A percentile compares a stretch with the other conserved stretches of the same genome.
phyloP scores from a whole-genome alignment of 37 sponge, comb jelly and placozoan species.

The Trichoplax adhaerens region DNA sequence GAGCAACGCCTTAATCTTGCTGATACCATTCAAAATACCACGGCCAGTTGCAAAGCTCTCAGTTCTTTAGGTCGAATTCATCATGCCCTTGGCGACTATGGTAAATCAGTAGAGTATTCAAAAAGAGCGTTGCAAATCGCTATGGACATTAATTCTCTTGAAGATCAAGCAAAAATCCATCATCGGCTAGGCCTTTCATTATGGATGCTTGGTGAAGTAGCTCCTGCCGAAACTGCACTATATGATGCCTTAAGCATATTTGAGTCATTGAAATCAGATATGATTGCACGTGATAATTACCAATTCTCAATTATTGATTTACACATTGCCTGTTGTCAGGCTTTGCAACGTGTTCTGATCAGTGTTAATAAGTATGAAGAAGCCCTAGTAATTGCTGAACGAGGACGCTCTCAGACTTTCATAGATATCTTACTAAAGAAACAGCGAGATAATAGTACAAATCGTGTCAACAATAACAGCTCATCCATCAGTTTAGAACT shows the following conservation, averaged over 20 bases:
- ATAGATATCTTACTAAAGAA: constrained; percentile 38
- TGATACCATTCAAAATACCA: no score
- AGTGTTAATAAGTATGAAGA: constrained; percentile 46
- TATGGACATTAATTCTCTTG: constrained; percentile 29
- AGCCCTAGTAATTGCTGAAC: constrained; percentile 76
- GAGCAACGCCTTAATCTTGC: no score
- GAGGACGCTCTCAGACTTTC: constrained; percentile 47
- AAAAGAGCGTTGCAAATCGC: constrained; percentile 16
- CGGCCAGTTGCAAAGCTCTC: no score
- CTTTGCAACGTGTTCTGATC: constrained; percentile 57
- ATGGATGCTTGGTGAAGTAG: constrained; percentile 42
- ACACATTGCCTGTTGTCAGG: constrained; percentile 30
- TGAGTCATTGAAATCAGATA: constrained; percentile 45
- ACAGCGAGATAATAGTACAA: constrained; percentile 11
- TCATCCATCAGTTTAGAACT: constrained; percentile 25
- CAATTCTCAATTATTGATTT: constrained; percentile 8
- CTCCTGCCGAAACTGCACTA: constrained; percentile 35
- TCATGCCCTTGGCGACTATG: no score
- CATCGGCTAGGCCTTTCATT: constrained; percentile 72
- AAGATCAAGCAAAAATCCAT: constrained; percentile 26
- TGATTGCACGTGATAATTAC: constrained; percentile 38
- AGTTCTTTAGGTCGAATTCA: no score
- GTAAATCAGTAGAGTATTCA: no score
- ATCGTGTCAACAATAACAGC: constrained; percentile 24
- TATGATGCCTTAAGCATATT: constrained; percentile 50